Conservation (phyloP, 2,797 vertebrate species). For the Gila robusta region DNA sequence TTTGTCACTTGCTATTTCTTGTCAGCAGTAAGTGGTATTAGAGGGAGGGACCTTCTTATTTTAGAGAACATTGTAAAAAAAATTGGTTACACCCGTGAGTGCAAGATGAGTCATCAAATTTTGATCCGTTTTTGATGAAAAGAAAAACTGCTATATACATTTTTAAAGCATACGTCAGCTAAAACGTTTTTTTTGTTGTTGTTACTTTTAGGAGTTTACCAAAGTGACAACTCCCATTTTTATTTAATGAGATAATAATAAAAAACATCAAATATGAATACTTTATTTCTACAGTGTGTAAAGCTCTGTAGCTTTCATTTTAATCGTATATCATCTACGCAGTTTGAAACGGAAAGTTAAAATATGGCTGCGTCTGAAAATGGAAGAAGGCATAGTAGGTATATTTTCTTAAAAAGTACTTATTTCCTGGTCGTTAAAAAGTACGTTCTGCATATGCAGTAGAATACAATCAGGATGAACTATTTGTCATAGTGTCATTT, state of each 20-base stretch:
- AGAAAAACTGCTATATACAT: background rate
- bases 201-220: background rate
- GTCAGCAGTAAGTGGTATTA: background rate
- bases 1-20: background rate
- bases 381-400: background rate
- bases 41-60: background rate
- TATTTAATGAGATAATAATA: background rate
- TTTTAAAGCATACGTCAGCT: background rate
- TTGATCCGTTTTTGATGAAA: background rate
- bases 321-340: background rate
- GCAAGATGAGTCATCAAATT: background rate
- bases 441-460: background rate
- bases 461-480: background rate
- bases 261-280: background rate
- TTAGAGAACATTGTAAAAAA: background rate
- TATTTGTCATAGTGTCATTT: background rate
- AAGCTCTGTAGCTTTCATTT: background rate
- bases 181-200: background rate
- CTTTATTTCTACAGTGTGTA: background rate
- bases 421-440: background rate
- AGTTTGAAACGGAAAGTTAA: background rate
- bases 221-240: background rate
- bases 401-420: background rate
- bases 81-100: background rate
- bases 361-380: background rate